These are phyloP conservation scores for Struthidea cinerea DNA, from an alignment of 2,113 vertebrate species.

Conservation along the genomic window DNA sequence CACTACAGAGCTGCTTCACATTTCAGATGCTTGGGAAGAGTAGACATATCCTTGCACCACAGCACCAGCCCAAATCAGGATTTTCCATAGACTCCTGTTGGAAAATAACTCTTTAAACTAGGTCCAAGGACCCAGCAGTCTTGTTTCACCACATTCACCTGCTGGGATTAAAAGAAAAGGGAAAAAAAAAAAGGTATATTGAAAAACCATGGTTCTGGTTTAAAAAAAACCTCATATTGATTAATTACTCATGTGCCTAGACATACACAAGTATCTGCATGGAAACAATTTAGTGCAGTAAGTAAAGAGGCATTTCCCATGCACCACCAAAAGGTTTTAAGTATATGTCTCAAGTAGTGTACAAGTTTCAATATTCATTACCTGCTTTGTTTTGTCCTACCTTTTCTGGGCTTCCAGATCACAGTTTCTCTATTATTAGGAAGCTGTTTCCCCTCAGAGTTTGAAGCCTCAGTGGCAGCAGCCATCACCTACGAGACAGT, in stretches of 20 bases:
- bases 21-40: background rate
- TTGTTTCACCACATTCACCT: background rate
- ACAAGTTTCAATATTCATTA: background rate
- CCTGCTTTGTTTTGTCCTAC: background rate
- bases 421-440: background rate
- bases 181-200: background rate
- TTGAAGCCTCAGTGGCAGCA: background rate
- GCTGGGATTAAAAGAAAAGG: background rate
- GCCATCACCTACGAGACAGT: constrained; percentile 43
- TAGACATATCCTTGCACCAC: background rate
- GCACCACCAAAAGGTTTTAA: background rate
- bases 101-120: background rate
- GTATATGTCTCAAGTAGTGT: background rate
- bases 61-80: background rate
- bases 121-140: background rate
- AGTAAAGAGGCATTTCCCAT: background rate
- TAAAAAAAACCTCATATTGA: background rate
- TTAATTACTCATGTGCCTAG: background rate
- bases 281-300: background rate
- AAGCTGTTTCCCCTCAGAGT: background rate
- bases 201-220: background rate
- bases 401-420: constrained; percentile 3
- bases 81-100: background rate
- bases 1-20: background rate
- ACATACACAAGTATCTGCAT: background rate